Evolutionary conservation across 2,797 vertebrate species (phyloP).

Genomic region (Falco peregrinus): DNA sequence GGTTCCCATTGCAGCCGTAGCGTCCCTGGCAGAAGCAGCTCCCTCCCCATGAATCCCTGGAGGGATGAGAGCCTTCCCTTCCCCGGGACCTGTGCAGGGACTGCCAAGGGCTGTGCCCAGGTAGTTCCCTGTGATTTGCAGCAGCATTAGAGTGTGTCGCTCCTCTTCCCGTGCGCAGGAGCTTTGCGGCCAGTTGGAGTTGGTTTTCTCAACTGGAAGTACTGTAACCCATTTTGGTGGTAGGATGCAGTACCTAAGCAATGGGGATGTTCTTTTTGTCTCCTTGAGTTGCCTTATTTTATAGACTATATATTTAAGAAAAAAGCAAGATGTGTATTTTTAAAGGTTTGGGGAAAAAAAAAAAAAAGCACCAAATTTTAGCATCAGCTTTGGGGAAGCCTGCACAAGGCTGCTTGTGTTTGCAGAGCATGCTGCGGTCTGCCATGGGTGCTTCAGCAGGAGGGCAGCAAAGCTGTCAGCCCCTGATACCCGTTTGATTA

Average conservation of each 20-base stretch:
- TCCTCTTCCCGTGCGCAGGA: not conserved
- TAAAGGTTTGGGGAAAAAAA: not conserved
- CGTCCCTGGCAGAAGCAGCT: not conserved
- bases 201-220: constrained; percentile 26
- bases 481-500: not conserved
- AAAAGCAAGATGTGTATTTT: constrained; percentile 1
- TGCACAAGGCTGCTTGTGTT: not conserved
- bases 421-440: not conserved
- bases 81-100: not conserved
- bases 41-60: not conserved
- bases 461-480: not conserved
- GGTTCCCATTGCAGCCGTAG: not conserved
- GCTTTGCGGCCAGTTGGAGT: not conserved
- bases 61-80: not conserved
- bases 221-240: not conserved
- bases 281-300: constrained; percentile 67
- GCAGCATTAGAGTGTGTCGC: not conserved
- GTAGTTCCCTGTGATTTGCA: not conserved
- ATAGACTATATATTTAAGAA: constrained; percentile 35
- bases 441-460: not conserved
- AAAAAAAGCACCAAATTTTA: not conserved
- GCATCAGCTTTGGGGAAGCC: not conserved
- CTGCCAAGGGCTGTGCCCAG: not conserved
- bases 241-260: not conserved
- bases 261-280: not conserved